Evolutionary conservation across 2,113 vertebrate species (phyloP).

Genomic region (Acrocephalus kingi): DNA sequence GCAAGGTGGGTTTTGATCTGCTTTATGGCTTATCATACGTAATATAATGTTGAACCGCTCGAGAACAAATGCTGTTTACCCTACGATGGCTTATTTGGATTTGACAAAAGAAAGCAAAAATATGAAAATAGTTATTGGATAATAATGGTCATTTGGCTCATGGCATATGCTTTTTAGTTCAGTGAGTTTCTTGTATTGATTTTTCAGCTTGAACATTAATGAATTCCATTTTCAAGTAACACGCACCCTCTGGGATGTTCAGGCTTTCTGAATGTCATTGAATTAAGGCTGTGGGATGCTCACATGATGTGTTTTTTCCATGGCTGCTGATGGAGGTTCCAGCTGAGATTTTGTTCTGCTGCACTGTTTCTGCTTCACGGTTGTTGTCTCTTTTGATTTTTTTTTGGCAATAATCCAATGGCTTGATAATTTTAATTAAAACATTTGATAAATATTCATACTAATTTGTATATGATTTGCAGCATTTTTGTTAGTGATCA

Average conservation of each 20-base stretch:
- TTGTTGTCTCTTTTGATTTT: constrained; percentile 15
- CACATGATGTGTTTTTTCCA: neutral
- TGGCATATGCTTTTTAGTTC: constrained; percentile 24
- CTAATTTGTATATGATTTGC: constrained; percentile 31
- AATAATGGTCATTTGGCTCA: constrained; percentile 21
- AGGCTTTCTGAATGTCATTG: constrained; percentile 38
- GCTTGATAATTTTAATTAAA: constrained; percentile 66
- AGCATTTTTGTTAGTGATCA: neutral
- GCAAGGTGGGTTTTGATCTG: neutral
- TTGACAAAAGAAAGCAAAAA: neutral
- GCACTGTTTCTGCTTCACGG: constrained; percentile 5
- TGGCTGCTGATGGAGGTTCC: constrained; percentile 19
- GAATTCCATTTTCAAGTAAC: constrained; percentile 38
- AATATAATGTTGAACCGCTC: neutral
- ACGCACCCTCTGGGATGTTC: constrained; percentile 22
- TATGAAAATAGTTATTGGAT: neutral
- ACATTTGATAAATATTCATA: constrained; percentile 55
- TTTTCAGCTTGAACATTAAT: constrained; percentile 55
- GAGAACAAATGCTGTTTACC: neutral
- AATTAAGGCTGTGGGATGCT: constrained; percentile 31
- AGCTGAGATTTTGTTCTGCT: constrained; percentile 55
- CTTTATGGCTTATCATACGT: neutral
- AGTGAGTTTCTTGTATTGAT: constrained; percentile 42
- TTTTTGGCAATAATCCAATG: constrained; percentile 4
- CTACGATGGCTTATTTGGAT: neutral